phyloP scores from a whole-genome alignment of 1,140 invertebrate genomes.

The Rhyzopertha dominica region DNA sequence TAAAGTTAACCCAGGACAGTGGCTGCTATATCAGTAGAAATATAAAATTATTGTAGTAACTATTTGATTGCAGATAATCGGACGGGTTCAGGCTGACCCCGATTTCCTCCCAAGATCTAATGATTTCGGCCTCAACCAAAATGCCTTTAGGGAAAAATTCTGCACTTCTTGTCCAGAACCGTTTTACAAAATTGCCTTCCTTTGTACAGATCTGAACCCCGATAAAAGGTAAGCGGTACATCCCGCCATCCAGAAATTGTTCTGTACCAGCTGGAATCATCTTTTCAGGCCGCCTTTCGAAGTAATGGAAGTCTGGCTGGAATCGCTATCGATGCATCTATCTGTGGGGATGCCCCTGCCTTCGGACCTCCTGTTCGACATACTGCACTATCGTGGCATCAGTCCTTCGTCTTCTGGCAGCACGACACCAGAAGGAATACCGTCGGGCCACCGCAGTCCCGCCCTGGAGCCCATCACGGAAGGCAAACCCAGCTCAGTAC shows the following conservation, averaged over 20 bases:
- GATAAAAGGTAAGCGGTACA: conserved; percentile 62
- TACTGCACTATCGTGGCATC: conserved; percentile 62
- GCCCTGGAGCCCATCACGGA: conserved; percentile 41
- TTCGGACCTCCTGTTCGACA: conserved; percentile 66
- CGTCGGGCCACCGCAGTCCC: conserved; percentile 39
- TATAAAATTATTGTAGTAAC: conserved; percentile 19
- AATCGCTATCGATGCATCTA: conserved; percentile 68
- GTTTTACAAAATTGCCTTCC: conserved; percentile 81
- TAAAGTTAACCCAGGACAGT: no score
- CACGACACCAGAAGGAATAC: conserved; percentile 52
- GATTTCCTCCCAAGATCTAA: conserved; percentile 83
- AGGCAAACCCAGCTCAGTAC: conserved; percentile 26
- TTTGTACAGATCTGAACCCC: conserved; percentile 84
- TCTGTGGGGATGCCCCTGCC: conserved; percentile 59
- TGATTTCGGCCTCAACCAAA: conserved; percentile 88
- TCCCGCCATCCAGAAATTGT: neutral
- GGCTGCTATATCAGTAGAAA: neutral
- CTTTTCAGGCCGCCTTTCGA: conserved; percentile 73
- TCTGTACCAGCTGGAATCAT: neutral
- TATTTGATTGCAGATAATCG: conserved; percentile 83
- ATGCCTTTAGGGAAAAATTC: conserved; percentile 81
- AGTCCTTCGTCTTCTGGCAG: conserved; percentile 57
- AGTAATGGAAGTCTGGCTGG: conserved; percentile 77
- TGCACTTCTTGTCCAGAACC: conserved; percentile 81
- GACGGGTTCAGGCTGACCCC: conserved; percentile 87